phyloP scores from a whole-genome alignment of 2,888 invertebrate genomes.

The Apodemia hepburni region DNA sequence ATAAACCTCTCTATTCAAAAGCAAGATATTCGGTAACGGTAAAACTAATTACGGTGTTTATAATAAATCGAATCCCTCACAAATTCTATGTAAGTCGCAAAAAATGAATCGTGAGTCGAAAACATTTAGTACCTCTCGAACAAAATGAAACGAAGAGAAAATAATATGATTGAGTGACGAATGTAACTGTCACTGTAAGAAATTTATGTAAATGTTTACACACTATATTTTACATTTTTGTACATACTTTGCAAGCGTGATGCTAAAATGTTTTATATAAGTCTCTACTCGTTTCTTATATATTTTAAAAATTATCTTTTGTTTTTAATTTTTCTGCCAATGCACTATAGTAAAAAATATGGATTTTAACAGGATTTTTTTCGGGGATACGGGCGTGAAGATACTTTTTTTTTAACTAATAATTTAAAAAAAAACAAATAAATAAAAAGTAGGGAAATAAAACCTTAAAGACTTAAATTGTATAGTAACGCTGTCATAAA shows the following conservation, averaged over 20 bases:
- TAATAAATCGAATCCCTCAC: conserved; percentile 68
- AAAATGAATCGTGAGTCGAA: conserved; percentile 63
- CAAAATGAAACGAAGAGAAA: conserved; percentile 13
- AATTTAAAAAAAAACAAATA: too few species aligned
- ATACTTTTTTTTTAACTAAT: too few species aligned
- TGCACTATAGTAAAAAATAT: too few species aligned
- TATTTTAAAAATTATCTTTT: too few species aligned
- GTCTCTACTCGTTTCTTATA: not conserved
- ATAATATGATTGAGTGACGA: conserved; percentile 14
- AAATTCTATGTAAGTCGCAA: conserved; percentile 56
- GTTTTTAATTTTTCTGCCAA: too few species aligned
- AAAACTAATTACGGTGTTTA: conserved; percentile 69
- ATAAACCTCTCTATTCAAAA: conserved; percentile 56
- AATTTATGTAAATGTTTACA: conserved; percentile 4
- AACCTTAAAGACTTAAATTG: too few species aligned
- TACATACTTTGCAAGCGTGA: not conserved
- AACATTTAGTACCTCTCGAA: conserved; percentile 37
- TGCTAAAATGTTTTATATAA: not conserved
- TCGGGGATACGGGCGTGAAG: too few species aligned
- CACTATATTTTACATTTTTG: not conserved
- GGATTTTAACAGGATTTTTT: too few species aligned
- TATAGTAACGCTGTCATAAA: too few species aligned
- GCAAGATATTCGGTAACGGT: conserved; percentile 63
- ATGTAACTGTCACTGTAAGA: conserved; percentile 3
- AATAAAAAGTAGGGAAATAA: too few species aligned